Percentiles rank a stretch among this genome's conserved stretches.
Evolutionary conservation across 1,140 invertebrate species (phyloP).

Genomic region (Dinoponera quadriceps): DNA sequence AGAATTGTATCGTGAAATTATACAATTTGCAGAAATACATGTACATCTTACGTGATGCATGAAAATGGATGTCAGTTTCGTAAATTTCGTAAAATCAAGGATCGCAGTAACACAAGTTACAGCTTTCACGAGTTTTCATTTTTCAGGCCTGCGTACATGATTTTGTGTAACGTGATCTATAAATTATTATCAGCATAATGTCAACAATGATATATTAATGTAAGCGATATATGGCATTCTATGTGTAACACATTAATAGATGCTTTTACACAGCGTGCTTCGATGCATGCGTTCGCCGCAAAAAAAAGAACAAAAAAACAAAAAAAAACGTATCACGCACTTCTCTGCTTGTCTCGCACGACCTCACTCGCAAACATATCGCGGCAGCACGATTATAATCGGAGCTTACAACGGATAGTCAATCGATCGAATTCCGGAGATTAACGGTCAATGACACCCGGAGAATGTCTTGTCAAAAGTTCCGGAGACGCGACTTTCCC

Average conservation of each 20-base stretch:
- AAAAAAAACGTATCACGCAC: constrained; percentile 62
- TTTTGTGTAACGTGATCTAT: constrained; percentile 3
- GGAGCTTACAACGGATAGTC: not conserved
- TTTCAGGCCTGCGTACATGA: not conserved
- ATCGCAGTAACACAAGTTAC: not conserved
- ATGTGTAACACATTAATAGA: constrained; percentile 46
- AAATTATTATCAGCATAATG: not conserved
- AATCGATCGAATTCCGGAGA: not conserved
- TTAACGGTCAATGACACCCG: not conserved
- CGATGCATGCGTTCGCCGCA: constrained; percentile 68
- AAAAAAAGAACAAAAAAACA: not conserved
- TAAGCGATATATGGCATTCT: not conserved
- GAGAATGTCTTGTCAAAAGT: constrained; percentile 34
- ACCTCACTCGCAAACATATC: constrained; percentile 71
- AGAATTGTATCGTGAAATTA: not conserved
- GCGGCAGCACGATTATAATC: constrained; percentile 60
- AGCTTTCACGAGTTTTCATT: constrained; percentile 3
- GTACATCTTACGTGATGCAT: constrained; percentile 2
- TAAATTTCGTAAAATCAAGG: not conserved
- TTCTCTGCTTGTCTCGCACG: constrained; percentile 76
- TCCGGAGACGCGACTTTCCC: not conserved
- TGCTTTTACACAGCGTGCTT: constrained; percentile 69
- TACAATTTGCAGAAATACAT: not conserved
- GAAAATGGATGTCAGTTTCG: not conserved
- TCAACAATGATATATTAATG: constrained; percentile 48